Base-by-base conservation (phyloP, 2,113 vertebrate species). In the Urocitellus parryii region DNA sequence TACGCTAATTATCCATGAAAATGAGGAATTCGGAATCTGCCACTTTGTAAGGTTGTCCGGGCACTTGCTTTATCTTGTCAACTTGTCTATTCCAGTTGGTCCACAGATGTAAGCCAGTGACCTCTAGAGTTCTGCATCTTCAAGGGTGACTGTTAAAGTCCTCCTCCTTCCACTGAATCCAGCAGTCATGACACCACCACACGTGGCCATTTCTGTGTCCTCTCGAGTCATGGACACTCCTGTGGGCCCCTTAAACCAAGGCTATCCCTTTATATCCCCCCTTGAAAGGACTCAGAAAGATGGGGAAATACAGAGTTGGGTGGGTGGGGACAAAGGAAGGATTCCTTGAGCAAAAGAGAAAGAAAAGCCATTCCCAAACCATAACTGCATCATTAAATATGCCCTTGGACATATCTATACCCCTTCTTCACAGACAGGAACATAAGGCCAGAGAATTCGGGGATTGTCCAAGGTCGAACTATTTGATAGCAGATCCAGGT, bases 1-100 rank as follows among this genome's bases (percentile, higher is more conserved):
- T 86, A 70, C 0, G 12, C 91, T 91, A 72, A 96, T 97, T 89
- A 96, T 56, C 91, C 89, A 89, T 63, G 91, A 93, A 97, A 96
- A 93, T 6, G 70, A 84, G 58, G 45, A 91, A 94, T 51, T 53
- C 70, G 17, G 34, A 27, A 27, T 45, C 91, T 87, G 58, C 74
- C 84, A 16, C 78, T 76, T 37, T 63, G 18, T 76, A 67, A 93
- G 29, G 51, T 86, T 91, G 45, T 61, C 58, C 34, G 11, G 48
- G 32, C 18, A 95, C 74, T 51, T 51, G 82, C 70, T 86, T 79
- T 95, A 73, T 82, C 88, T 94, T 89, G 72, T 78, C 94, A 94
- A 42, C 32, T 11, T 80, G 74, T 67, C 67, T 90, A 48, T 84
- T 86, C 63, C 53, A 81, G 34, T 56, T 91, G 88, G n/a, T 70